Evolutionary conservation across 2,888 invertebrate genomes (phyloP), one percentile per base, ranked within the genome.

Genomic region (Ophraella communa): DNA sequence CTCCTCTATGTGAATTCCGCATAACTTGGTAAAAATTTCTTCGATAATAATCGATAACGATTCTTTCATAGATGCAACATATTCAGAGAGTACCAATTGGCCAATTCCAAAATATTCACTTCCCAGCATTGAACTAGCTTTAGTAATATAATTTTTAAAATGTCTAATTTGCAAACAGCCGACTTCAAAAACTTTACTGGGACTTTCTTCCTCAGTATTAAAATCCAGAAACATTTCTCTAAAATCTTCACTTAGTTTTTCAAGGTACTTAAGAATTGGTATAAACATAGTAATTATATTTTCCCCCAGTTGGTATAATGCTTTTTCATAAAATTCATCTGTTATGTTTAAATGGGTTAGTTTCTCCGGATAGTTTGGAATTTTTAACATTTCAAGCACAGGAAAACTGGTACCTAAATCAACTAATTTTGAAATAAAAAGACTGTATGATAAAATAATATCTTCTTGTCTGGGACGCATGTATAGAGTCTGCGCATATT

Each of bases 21-120:
- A 86, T 64, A 92, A 85, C 67, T 89, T 87, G 1, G 78, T 81
- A 23, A 91, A 89, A 20, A 92, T 87, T 42, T 85, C 84, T 52
- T 87, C 83, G 11, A 89, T 87, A 58, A 89, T 84, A 59, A 84
- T 81, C 53, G 85, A 81, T 1, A 89, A 86, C 66, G 87, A 86
- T 3, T 74, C 71, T 74, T 88, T 88, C 59, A 93, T 81, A 2
- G 87, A 87, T 10, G 81, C 81, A 23, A 91, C 87, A 73, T 89
- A 89, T 58, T 86, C 84, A 2, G 86, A 82, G 74, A 91, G 89
- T 68, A 87, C 82, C 1, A 91, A 83, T 42, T 86, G 84, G 1
- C 88, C 88, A 67, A 89, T 85, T 42, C 86, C 84, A 72, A 92
- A 91, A 78, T 88, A 90, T 77, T 90, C 89, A 71, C 87, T 88